Evolutionary conservation across 1,140 invertebrate genomes (phyloP).

Genomic region (Penaeus indicus): DNA sequence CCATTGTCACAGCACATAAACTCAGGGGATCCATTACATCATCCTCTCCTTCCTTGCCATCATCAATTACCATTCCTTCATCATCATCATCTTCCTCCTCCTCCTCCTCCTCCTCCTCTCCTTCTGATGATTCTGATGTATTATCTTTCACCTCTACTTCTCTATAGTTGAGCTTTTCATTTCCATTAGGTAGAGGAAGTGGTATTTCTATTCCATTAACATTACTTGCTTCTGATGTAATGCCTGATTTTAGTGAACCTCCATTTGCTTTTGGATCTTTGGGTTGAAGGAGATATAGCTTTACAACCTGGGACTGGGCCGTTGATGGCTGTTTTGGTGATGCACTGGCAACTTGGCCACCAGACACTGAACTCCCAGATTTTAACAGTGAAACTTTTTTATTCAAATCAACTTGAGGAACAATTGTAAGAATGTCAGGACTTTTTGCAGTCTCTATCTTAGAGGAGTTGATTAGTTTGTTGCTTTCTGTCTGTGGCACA

Average conservation of each 20-base stretch:
- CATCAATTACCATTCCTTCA: slow-evolving; percentile 64
- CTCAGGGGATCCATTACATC: slow-evolving; percentile 63
- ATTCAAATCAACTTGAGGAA: slow-evolving; percentile 60
- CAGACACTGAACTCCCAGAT: slow-evolving; percentile 21
- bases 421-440: slow-evolving; percentile 66
- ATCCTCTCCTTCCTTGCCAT: slow-evolving; percentile 61
- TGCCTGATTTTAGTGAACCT: slow-evolving; percentile 15
- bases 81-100: slow-evolving; percentile 49
- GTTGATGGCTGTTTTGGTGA: slow-evolving; percentile 17
- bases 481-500: slow-evolving; percentile 59
- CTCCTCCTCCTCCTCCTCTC: slow-evolving; percentile 6
- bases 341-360: slow-evolving; percentile 9
- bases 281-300: slow-evolving; percentile 58
- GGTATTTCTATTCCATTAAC: slow-evolving; percentile 55
- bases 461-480: slow-evolving; percentile 4
- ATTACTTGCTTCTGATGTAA: slow-evolving; percentile 35
- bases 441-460: slow-evolving; percentile 43
- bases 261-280: slow-evolving; percentile 41
- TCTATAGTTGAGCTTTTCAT: slow-evolving; percentile 17
- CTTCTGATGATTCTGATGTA: slow-evolving; percentile 18
- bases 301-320: slow-evolving; percentile 59
- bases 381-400: slow-evolving; percentile 55
- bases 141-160: slow-evolving; percentile 25
- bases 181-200: slow-evolving; percentile 23
- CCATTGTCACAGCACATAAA: slow-evolving; percentile 66